Evolutionary conservation across 2,888 invertebrate genomes (phyloP).

Genomic region (Epistrophe eligans): DNA sequence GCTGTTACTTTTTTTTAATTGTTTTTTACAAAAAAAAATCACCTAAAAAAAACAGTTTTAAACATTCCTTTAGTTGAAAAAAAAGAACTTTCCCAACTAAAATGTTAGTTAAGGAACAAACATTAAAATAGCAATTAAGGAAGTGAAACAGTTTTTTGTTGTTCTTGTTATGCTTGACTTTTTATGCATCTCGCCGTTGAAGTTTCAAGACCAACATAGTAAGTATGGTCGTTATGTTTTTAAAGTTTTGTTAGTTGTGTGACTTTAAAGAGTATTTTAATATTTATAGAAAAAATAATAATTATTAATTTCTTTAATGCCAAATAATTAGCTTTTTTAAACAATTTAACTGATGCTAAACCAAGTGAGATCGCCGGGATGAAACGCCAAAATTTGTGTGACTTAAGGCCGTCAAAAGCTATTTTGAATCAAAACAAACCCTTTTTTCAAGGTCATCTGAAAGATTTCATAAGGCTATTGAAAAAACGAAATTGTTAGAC

Average conservation of each 20-base stretch:
- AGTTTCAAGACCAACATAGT: not conserved
- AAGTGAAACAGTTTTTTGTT: not conserved
- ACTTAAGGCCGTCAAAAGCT: too few species aligned
- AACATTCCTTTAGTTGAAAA: not conserved
- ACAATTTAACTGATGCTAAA: too few species aligned
- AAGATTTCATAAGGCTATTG: too few species aligned
- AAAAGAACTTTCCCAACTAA: not conserved
- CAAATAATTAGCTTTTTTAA: too few species aligned
- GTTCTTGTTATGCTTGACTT: not conserved
- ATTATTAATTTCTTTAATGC: too few species aligned
- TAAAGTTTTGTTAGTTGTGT: not conserved
- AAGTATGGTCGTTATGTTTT: not conserved
- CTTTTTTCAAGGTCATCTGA: too few species aligned
- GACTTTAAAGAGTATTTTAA: not conserved
- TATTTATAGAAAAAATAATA: too few species aligned
- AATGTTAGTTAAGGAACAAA: not conserved
- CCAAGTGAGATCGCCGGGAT: too few species aligned
- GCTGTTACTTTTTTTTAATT: not conserved
- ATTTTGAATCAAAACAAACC: too few species aligned
- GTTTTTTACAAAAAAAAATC: not conserved
- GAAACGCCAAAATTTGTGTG: too few species aligned
- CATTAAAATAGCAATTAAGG: conserved; percentile 11
- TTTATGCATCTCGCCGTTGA: not conserved
- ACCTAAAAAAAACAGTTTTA: not conserved
- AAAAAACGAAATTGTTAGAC: too few species aligned